phyloP scores from a whole-genome alignment of 2,888 invertebrate genomes.

The Uloborus plumipes region DNA sequence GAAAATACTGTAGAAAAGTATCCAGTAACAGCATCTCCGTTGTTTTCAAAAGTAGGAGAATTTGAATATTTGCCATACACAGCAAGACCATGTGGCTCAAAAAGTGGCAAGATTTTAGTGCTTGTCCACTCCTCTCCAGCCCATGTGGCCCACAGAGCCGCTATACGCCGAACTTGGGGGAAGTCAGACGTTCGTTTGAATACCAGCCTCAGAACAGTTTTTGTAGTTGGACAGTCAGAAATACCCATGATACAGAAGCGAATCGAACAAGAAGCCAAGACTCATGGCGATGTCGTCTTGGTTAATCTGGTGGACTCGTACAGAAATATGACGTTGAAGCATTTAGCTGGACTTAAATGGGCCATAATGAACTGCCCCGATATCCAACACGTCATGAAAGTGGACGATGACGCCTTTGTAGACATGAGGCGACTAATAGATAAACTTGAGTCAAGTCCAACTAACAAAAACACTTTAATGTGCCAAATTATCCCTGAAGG shows the following conservation, averaged over 20 bases:
- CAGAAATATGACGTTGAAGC: slow-evolving; percentile 86
- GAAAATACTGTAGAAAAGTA: too few species aligned
- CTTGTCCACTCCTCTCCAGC: slow-evolving; percentile 80
- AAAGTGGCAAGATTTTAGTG: slow-evolving; percentile 74
- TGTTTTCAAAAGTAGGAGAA: background rate
- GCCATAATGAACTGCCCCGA: slow-evolving; percentile 79
- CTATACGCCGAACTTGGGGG: slow-evolving; percentile 84
- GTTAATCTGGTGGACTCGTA: slow-evolving; percentile 84
- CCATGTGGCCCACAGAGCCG: slow-evolving; percentile 77
- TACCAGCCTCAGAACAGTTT: slow-evolving; percentile 75
- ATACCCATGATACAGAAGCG: slow-evolving; percentile 70
- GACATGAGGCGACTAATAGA: slow-evolving; percentile 71
- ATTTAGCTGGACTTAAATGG: slow-evolving; percentile 86
- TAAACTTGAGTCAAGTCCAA: background rate
- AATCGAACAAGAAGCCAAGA: slow-evolving; percentile 74
- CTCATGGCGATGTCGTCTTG: slow-evolving; percentile 80
- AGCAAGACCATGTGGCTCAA: slow-evolving; percentile 5
- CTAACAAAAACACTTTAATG: background rate
- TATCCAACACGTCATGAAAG: slow-evolving; percentile 81
- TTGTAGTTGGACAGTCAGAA: slow-evolving; percentile 78
- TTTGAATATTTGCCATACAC: slow-evolving; percentile 2
- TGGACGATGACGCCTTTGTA: slow-evolving; percentile 85
- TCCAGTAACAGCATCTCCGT: too few species aligned
- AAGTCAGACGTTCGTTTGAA: slow-evolving; percentile 32
- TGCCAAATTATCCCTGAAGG: slow-evolving; percentile 42